phyloP scores from a whole-genome alignment of 2,888 invertebrate species.

The Podotricha telesiphe region DNA sequence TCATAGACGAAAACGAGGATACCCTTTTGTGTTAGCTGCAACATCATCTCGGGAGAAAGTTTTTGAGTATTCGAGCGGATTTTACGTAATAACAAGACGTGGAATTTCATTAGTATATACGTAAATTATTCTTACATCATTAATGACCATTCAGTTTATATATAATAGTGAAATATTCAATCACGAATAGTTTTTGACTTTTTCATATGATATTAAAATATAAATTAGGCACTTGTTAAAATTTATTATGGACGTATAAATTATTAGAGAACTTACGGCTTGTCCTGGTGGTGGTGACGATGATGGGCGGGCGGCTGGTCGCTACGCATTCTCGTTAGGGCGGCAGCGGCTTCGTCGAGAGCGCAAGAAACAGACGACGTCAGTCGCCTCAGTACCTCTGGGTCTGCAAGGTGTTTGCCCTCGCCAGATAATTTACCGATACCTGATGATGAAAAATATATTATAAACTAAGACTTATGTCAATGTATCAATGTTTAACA shows the following conservation, averaged over 20 bases:
- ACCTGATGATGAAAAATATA: conserved; percentile 73
- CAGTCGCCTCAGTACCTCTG: conserved; percentile 92
- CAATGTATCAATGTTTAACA: no score
- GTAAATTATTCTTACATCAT: neutral
- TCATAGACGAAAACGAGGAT: neutral
- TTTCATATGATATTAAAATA: no score
- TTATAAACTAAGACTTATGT: no score
- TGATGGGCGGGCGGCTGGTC: conserved; percentile 89
- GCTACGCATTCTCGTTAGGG: conserved; percentile 97
- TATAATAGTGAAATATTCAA: neutral
- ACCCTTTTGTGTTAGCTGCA: conserved; percentile 7
- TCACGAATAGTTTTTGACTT: neutral
- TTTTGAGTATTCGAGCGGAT: conserved; percentile 10
- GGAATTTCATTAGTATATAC: conserved; percentile 13
- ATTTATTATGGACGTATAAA: no score
- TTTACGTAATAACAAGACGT: conserved; percentile 20
- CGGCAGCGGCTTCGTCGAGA: conserved; percentile 98
- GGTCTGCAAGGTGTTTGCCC: conserved; percentile 93
- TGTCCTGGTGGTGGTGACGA: conserved; percentile 73
- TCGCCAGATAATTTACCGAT: conserved; percentile 92
- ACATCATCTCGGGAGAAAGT: conserved; percentile 11
- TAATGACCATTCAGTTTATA: neutral
- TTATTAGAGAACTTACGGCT: conserved; percentile 61
- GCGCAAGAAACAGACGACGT: conserved; percentile 96
- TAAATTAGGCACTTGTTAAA: no score